phyloP scores from a whole-genome alignment of 1,140 invertebrate species.

The Apocrypta bakeri region DNA sequence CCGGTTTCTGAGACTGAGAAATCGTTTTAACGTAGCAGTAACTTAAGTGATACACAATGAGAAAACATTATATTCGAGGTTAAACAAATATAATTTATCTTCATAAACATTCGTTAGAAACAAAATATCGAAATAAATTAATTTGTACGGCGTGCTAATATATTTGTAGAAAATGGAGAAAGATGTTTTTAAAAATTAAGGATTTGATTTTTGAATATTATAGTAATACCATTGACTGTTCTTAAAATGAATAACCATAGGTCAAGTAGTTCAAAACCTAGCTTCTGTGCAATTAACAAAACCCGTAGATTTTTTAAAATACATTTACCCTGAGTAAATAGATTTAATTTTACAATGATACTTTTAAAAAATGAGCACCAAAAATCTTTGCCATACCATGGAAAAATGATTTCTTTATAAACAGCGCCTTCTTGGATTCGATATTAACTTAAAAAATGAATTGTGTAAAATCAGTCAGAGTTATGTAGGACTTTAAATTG shows the following conservation, averaged over 20 bases:
- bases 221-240: neutral
- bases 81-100: slow-evolving; percentile 13
- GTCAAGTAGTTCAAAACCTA: neutral
- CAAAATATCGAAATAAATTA: neutral
- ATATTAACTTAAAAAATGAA: too few relatives aligned
- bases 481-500: slow-evolving; percentile 34
- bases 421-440: too few relatives aligned
- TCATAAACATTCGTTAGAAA: slow-evolving; percentile 14
- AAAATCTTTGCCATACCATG: neutral
- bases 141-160: neutral
- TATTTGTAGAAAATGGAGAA: slow-evolving; percentile 21
- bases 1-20: slow-evolving; percentile 40
- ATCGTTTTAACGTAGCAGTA: slow-evolving; percentile 30
- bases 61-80: slow-evolving; percentile 18
- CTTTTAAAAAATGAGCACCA: neutral
- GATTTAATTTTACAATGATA: neutral
- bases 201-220: slow-evolving; percentile 4
- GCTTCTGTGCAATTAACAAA: neutral
- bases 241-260: slow-evolving; percentile 3
- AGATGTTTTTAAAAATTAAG: neutral
- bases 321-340: neutral
- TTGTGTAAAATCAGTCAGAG: neutral
- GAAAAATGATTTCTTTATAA: neutral
- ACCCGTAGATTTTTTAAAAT: neutral
- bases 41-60: slow-evolving; percentile 19